These are phyloP conservation scores for Latrodectus hesperus DNA, from an alignment of 2,888 invertebrate genomes.

Conservation along the genomic window DNA sequence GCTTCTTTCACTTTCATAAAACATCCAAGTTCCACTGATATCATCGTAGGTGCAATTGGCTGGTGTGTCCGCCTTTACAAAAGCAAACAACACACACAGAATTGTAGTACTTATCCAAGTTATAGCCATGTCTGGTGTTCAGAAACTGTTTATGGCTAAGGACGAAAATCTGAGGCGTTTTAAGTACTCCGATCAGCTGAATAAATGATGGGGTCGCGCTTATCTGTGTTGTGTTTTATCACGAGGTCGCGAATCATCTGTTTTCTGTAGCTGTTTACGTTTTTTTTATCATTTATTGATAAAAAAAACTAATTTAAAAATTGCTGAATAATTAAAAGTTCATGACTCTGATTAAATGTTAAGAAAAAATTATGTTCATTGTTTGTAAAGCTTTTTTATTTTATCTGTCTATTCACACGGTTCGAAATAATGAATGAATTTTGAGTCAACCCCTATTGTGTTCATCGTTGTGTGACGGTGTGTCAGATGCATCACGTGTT, in stretches of 20 bases:
- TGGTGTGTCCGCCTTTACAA: conserved; percentile 73
- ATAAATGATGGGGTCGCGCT: neutral
- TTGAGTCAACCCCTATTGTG: too few species aligned
- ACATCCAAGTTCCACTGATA: conserved; percentile 73
- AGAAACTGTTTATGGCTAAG: neutral
- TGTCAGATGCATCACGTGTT: too few species aligned
- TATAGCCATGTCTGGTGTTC: neutral
- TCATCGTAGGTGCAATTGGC: conserved; percentile 74
- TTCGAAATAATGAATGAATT: too few species aligned
- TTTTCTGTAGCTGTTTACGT: neutral
- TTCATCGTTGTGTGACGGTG: too few species aligned
- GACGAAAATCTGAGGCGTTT: neutral
- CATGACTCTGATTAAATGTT: too few species aligned
- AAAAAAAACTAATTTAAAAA: neutral
- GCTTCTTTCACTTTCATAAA: conserved; percentile 73
- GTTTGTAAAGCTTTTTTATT: too few species aligned
- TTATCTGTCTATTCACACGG: too few species aligned
- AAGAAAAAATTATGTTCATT: too few species aligned
- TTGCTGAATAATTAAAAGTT: neutral
- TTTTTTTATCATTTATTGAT: neutral
- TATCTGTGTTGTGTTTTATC: neutral
- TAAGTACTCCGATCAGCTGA: neutral
- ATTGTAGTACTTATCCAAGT: neutral
- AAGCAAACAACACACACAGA: conserved; percentile 10
- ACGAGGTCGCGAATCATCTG: neutral